These are phyloP conservation scores for Cepaea nemoralis DNA, from an alignment of 1,140 invertebrate genomes.

Conservation along the genomic window DNA sequence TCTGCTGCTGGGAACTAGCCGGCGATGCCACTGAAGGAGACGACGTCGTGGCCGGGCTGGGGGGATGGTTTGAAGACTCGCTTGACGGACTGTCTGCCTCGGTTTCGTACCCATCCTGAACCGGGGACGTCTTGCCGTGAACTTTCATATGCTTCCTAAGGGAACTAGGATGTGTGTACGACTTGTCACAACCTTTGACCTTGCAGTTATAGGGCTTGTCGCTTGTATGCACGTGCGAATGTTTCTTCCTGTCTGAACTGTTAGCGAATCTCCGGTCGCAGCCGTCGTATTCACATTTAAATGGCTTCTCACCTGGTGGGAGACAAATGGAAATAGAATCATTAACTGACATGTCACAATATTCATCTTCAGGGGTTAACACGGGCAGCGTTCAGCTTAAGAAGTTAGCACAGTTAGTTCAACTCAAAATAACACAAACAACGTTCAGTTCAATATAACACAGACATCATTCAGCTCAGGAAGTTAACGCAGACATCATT, in stretches of 20 bases:
- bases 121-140: constrained; percentile 76
- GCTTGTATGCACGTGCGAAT: constrained; percentile 98
- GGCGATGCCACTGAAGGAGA: constrained; percentile 31
- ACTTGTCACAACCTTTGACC: constrained; percentile 96
- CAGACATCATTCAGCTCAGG: no score
- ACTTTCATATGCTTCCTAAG: constrained; percentile 98
- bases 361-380: no score
- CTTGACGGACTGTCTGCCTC: constrained; percentile 50
- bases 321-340: neutral
- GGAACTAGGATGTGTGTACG: constrained; percentile 98
- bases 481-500: no score
- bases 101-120: constrained; percentile 69
- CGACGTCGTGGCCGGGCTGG: constrained; percentile 41
- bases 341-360: no score
- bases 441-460: no score
- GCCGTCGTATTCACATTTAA: constrained; percentile 96
- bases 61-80: constrained; percentile 50
- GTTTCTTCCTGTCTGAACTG: constrained; percentile 98
- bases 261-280: constrained; percentile 98
- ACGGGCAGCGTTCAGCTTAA: no score
- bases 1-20: constrained; percentile 37
- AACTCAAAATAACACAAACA: no score
- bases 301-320: constrained; percentile 98
- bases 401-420: no score
- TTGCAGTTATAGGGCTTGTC: constrained; percentile 99